Evolutionary conservation across 2,888 invertebrate species (phyloP).

Genomic region (Hypselothyrea guttata): DNA sequence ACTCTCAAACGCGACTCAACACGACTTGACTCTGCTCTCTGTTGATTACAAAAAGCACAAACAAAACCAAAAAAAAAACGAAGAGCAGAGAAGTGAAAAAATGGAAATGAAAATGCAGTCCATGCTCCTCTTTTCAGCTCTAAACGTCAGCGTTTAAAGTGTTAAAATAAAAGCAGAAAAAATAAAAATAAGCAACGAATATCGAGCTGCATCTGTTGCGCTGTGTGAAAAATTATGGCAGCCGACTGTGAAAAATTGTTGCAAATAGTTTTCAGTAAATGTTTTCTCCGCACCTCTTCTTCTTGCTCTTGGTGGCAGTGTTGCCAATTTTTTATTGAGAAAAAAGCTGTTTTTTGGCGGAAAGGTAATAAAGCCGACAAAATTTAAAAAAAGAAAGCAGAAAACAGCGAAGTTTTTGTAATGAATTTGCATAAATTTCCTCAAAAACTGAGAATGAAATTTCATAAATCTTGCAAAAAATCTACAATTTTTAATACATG

Average conservation of each 20-base stretch:
- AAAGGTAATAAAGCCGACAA: too few species aligned
- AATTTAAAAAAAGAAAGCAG: too few species aligned
- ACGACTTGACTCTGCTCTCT: slow-evolving; percentile 19
- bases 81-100: slow-evolving; percentile 55
- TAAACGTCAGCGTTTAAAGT: slow-evolving; percentile 71
- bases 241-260: slow-evolving; percentile 78
- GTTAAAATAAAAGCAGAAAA: slow-evolving; percentile 71
- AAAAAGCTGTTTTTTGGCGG: too few species aligned
- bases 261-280: slow-evolving; percentile 78
- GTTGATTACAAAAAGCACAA: slow-evolving; percentile 71
- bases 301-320: slow-evolving; percentile 26
- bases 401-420: too few species aligned
- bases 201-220: slow-evolving; percentile 45
- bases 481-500: too few species aligned
- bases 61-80: too few species aligned
- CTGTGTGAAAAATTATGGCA: slow-evolving; percentile 74
- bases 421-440: too few species aligned
- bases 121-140: slow-evolving; percentile 7
- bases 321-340: too few species aligned
- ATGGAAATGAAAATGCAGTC: slow-evolving; percentile 75
- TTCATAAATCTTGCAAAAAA: too few species aligned
- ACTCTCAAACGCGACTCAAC: slow-evolving; percentile 9
- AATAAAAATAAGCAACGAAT: slow-evolving; percentile 35
- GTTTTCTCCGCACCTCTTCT: slow-evolving; percentile 38
- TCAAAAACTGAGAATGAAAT: too few species aligned